phyloP scores from a whole-genome alignment of 2,888 invertebrate genomes.

The Hirtodrosophila confusa region DNA sequence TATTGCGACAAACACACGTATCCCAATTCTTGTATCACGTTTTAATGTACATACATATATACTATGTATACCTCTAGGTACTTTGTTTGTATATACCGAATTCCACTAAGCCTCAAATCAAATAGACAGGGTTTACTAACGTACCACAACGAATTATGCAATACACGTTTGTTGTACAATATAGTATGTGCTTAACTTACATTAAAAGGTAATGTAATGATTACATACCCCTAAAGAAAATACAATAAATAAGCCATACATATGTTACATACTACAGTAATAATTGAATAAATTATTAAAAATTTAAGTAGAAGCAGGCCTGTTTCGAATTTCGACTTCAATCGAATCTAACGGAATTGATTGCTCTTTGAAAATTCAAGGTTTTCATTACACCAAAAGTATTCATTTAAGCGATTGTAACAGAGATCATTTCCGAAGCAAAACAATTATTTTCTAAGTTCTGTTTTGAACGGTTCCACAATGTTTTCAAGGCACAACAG shows the following conservation, averaged over 20 bases:
- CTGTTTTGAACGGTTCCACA: too few species aligned
- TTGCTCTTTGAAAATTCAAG: too few species aligned
- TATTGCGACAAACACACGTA: conserved; percentile 1
- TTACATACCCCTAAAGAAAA: conserved; percentile 26
- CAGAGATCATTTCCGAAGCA: too few species aligned
- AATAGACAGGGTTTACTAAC: conserved; percentile 36
- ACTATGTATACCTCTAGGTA: not conserved
- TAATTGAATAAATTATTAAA: too few species aligned
- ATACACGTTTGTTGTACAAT: conserved; percentile 40
- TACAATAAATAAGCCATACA: conserved; percentile 1
- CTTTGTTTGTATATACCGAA: not conserved
- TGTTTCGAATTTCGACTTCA: too few species aligned
- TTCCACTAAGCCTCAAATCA: conserved; percentile 18
- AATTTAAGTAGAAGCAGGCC: too few species aligned
- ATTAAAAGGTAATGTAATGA: not conserved
- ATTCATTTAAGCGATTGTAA: too few species aligned
- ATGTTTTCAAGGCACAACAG: too few species aligned
- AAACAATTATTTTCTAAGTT: too few species aligned
- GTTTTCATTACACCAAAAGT: too few species aligned
- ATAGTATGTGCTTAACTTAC: conserved; percentile 7
- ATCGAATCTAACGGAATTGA: too few species aligned
- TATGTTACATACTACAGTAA: too few species aligned
- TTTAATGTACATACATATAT: not conserved
- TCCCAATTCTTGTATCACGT: conserved; percentile 12
- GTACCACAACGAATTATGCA: conserved; percentile 53